Percentiles rank a stretch among this genome's conserved stretches.
Conservation (phyloP, 1,140 invertebrate genomes). For the Neodiprion virginianus region DNA sequence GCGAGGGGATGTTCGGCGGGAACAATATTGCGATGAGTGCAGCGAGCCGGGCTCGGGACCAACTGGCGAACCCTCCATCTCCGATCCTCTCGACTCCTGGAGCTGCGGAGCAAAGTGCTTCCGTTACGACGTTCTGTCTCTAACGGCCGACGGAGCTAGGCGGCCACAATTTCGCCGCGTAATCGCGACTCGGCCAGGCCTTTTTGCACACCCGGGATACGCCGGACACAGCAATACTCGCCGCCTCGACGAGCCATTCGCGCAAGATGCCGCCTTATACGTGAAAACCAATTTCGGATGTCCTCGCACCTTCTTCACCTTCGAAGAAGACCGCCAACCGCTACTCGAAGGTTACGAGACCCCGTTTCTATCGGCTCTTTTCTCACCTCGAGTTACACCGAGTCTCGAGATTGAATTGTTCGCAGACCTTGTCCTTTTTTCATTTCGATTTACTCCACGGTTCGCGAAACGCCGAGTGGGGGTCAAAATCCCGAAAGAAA, state of each 20-base stretch:
- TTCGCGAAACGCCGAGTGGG: too few species aligned
- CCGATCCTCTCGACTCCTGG: conserved; percentile 17
- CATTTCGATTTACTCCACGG: too few species aligned
- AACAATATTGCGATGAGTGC: conserved; percentile 25
- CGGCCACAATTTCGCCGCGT: conserved; percentile 45
- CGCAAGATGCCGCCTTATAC: conserved; percentile 58
- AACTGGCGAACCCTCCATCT: conserved; percentile 11
- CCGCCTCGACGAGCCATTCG: conserved; percentile 53
- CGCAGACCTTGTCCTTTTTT: too few species aligned
- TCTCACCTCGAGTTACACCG: neutral
- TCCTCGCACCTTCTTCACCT: neutral
- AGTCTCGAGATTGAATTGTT: too few species aligned
- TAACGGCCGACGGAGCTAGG: conserved; percentile 27
- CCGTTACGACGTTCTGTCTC: neutral
- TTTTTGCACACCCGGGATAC: conserved; percentile 12
- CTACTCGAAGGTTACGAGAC: neutral
- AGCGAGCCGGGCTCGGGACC: conserved; percentile 13
- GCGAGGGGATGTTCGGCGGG: conserved; percentile 7
- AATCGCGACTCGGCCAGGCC: conserved; percentile 17
- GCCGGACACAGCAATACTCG: conserved; percentile 50
- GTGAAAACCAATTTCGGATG: conserved; percentile 58
- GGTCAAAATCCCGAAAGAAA: too few species aligned
- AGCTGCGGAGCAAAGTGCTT: conserved; percentile 13
- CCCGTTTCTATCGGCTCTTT: neutral
- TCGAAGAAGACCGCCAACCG: neutral